phyloP scores from a whole-genome alignment of 2,888 invertebrate genomes.

The Drosophila mulleri region DNA sequence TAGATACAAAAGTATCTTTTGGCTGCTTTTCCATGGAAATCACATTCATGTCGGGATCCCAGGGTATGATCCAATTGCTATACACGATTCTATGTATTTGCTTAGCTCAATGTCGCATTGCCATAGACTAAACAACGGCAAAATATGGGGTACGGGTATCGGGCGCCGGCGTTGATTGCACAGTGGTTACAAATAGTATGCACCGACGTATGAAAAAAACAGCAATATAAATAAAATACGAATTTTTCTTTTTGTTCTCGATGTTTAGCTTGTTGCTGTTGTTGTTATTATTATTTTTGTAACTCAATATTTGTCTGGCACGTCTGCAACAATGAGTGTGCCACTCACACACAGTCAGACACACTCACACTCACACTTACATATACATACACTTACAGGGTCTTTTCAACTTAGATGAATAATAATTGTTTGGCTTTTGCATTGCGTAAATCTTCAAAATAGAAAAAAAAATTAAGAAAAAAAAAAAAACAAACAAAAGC shows the following conservation, averaged over 20 bases:
- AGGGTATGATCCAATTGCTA: conserved; percentile 20
- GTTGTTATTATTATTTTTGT: conserved; percentile 45
- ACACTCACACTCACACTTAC: conserved; percentile 17
- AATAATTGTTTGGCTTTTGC: conserved; percentile 73
- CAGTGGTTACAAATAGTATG: conserved; percentile 39
- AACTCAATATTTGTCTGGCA: conserved; percentile 68
- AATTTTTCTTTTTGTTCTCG: conserved; percentile 2
- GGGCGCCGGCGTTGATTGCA: conserved; percentile 44
- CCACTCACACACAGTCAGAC: conserved; percentile 19
- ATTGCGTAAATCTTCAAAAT: conserved; percentile 77
- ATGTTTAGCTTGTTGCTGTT: conserved; percentile 3
- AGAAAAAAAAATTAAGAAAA: conserved; percentile 46
- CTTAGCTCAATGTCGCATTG: neutral
- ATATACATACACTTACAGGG: conserved; percentile 10
- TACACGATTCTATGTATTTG: conserved; percentile 9
- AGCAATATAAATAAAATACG: neutral
- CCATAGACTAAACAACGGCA: conserved; percentile 48
- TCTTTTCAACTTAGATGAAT: conserved; percentile 46
- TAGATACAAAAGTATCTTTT: neutral
- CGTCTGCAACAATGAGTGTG: conserved; percentile 40
- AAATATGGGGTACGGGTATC: conserved; percentile 11
- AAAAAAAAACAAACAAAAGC: conserved; percentile 15
- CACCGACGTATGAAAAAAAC: conserved; percentile 4
- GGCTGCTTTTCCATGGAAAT: neutral
- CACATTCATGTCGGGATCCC: neutral